Conservation (phyloP, 2,888 invertebrate genomes). For the Teinopalpus imperialis region DNA sequence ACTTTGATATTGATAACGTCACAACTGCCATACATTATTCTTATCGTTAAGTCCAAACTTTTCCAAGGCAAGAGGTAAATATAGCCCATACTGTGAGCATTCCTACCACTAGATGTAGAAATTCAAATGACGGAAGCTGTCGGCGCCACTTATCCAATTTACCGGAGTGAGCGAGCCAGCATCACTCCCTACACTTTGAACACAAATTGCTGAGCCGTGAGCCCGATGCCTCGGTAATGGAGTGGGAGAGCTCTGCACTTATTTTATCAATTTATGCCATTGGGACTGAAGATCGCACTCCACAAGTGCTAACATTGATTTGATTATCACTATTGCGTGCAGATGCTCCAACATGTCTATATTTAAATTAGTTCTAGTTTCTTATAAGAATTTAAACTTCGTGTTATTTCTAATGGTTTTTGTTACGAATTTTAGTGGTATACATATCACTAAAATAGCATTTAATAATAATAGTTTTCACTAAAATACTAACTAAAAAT, state of each 20-base stretch:
- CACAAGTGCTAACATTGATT: neutral
- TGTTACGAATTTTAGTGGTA: too few relatives aligned
- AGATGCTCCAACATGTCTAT: neutral
- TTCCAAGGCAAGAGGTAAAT: too few relatives aligned
- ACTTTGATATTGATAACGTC: too few relatives aligned
- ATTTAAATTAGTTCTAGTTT: neutral
- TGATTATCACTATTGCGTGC: neutral
- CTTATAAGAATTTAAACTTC: neutral
- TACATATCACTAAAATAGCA: too few relatives aligned
- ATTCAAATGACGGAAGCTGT: conserved; percentile 15
- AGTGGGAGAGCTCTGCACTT: conserved; percentile 6
- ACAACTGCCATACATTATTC: too few relatives aligned
- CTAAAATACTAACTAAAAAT: too few relatives aligned
- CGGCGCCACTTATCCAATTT: conserved; percentile 21
- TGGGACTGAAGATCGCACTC: neutral
- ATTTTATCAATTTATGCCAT: conserved; percentile 1
- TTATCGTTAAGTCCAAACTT: too few relatives aligned
- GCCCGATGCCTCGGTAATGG: neutral
- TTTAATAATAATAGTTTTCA: too few relatives aligned
- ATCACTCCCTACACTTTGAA: neutral
- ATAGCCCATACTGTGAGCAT: too few relatives aligned
- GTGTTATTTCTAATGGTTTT: neutral
- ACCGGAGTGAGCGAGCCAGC: neutral
- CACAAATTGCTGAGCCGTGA: conserved; percentile 9
- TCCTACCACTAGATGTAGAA: neutral